phyloP scores from a whole-genome alignment of 2,888 invertebrate species.

The Ryuthela nishihirai region DNA sequence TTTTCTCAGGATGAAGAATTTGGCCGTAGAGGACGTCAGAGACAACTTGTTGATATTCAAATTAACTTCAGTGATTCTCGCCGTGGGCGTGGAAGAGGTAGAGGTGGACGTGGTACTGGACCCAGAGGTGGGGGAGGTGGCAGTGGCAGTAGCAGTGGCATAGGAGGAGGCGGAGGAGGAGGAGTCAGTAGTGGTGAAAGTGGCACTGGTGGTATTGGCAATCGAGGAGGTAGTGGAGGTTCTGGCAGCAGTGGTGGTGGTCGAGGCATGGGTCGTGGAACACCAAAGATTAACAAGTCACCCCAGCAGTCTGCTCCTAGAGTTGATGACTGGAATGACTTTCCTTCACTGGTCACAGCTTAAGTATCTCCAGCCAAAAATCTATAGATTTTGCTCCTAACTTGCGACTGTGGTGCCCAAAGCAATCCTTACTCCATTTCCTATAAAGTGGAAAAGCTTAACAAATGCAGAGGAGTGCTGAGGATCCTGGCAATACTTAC shows the following conservation, averaged over 20 bases:
- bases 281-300: constrained; percentile 13
- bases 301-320: constrained; percentile 39
- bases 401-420: constrained; percentile 14
- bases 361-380: constrained; percentile 30
- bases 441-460: constrained; percentile 8
- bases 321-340: constrained; percentile 92
- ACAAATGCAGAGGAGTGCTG: constrained; percentile 3
- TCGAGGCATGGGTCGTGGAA: constrained; percentile 35
- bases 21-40: constrained; percentile 63
- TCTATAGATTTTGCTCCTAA: constrained; percentile 25
- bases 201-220: constrained; percentile 33
- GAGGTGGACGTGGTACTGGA: constrained; percentile 49
- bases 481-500: constrained; percentile 21
- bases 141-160: constrained; percentile 43
- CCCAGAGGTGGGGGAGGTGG: constrained; percentile 43
- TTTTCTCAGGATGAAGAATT: constrained; percentile 38
- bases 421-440: constrained; percentile 20
- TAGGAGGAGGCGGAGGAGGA: constrained; percentile 43
- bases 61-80: constrained; percentile 64
- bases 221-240: constrained; percentile 36
- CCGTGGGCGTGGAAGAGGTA: constrained; percentile 37
- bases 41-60: constrained; percentile 79
- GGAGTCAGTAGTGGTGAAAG: constrained; percentile 44
- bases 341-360: constrained; percentile 70
- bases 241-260: constrained; percentile 40